phyloP scores from a whole-genome alignment of 53 echinoderm and acorn worm species.

The Astropecten irregularis region DNA sequence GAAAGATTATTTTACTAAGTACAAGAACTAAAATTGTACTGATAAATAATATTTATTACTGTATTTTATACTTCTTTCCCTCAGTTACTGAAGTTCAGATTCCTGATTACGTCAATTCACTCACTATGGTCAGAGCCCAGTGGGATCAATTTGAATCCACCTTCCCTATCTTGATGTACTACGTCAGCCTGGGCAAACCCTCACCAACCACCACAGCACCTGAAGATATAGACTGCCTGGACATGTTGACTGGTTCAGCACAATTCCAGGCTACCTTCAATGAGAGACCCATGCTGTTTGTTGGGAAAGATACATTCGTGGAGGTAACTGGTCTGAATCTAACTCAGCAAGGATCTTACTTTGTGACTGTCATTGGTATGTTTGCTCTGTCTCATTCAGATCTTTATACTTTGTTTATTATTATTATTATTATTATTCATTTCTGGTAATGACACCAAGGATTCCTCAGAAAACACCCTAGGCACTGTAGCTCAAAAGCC shows the following conservation, averaged over 20 bases:
- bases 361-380: constrained; percentile 47
- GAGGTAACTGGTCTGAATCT: constrained; percentile 20
- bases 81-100: constrained; percentile 20
- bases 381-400: too few relatives aligned
- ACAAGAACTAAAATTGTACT: too few relatives aligned
- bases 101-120: constrained; percentile 26
- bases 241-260: background rate
- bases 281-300: constrained; percentile 3
- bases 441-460: too few relatives aligned
- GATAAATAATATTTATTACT: too few relatives aligned
- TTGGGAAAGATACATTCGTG: constrained; percentile 36
- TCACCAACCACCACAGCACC: background rate
- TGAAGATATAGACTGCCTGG: constrained; percentile 22
- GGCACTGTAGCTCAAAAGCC: too few relatives aligned
- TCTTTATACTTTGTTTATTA: too few relatives aligned
- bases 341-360: constrained; percentile 1
- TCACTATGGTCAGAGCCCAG: background rate
- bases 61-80: background rate
- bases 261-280: background rate
- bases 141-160: constrained; percentile 46
- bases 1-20: too few relatives aligned
- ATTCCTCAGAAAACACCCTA: too few relatives aligned
- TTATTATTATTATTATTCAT: too few relatives aligned
- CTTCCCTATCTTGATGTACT: constrained; percentile 41
- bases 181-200: constrained; percentile 28